These are phyloP conservation scores for Gymnogyps californianus DNA, from an alignment of 2,113 vertebrate genomes.

Conservation along the genomic window DNA sequence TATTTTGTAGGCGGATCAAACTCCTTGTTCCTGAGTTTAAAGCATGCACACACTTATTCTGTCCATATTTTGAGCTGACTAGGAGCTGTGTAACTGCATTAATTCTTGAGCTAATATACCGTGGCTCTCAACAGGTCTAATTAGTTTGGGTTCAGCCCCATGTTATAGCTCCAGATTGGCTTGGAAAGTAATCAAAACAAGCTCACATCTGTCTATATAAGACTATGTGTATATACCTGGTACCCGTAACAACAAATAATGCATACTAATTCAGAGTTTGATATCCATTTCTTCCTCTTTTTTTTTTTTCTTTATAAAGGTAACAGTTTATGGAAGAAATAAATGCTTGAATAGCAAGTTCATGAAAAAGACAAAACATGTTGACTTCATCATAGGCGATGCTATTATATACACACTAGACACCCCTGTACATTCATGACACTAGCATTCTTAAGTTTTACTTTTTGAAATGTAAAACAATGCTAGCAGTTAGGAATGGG, in stretches of 20 bases:
- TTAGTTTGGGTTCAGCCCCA: neutral
- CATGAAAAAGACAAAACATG: neutral
- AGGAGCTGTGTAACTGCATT: constrained; percentile 2
- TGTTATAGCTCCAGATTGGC: neutral
- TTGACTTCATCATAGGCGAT: neutral
- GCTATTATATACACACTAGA: neutral
- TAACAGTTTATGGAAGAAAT: neutral
- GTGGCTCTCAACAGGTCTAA: neutral
- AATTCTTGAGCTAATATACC: constrained; percentile 1
- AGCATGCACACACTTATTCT: neutral
- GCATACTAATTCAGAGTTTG: neutral
- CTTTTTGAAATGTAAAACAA: neutral
- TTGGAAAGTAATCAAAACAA: constrained; percentile 12
- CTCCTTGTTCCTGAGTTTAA: neutral
- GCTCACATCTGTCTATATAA: neutral
- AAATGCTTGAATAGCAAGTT: neutral
- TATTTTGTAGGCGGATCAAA: neutral
- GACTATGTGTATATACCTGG: neutral
- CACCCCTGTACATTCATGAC: neutral
- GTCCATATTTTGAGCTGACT: neutral
- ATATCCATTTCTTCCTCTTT: neutral
- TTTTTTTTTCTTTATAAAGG: neutral
- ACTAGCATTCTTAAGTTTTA: neutral
- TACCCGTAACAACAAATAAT: neutral
- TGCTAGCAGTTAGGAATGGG: neutral